Percentiles rank a stretch among this genome's conserved stretches.
Conservation (phyloP, 2,113 vertebrate genomes). For the Callithrix jacchus region DNA sequence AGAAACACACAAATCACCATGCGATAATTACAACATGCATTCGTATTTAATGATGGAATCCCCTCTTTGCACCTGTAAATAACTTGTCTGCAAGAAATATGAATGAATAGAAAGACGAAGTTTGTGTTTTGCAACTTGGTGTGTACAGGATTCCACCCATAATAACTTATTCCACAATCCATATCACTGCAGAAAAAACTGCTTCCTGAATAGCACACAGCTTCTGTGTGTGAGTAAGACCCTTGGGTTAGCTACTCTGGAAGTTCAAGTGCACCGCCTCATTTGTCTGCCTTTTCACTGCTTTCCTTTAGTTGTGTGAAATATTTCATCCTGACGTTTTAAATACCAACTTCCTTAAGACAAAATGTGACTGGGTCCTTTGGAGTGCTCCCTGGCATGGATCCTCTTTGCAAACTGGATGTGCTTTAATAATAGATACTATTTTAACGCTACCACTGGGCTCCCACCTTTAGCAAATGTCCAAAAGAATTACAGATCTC, state of each 20-base stretch:
- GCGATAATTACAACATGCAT: too few species aligned
- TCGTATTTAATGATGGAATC: not conserved
- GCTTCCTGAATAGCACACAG: not conserved
- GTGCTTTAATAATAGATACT: conserved; percentile 61
- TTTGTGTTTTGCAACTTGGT: not conserved
- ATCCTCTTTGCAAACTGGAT: conserved; percentile 57
- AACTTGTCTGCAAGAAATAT: not conserved
- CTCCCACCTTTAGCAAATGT: conserved; percentile 53
- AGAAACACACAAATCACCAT: not conserved
- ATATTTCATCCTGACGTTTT: conserved; percentile 67
- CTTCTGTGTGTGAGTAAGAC: not conserved
- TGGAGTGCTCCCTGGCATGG: conserved; percentile 71
- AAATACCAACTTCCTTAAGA: conserved; percentile 64
- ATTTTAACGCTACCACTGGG: conserved; percentile 54
- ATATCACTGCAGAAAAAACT: not conserved
- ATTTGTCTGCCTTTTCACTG: not conserved
- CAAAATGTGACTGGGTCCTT: conserved; percentile 63
- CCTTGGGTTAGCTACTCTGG: not conserved
- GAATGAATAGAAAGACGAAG: not conserved
- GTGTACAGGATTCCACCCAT: not conserved
- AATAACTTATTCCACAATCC: not conserved
- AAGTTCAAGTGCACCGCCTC: not conserved
- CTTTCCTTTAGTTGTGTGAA: conserved; percentile 17
- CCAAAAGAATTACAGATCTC: not conserved
- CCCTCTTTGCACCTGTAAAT: not conserved